Percentiles rank a stretch among this genome's conserved stretches.
Conservation (phyloP, 2,113 vertebrate genomes). For the Crocuta crocuta region DNA sequence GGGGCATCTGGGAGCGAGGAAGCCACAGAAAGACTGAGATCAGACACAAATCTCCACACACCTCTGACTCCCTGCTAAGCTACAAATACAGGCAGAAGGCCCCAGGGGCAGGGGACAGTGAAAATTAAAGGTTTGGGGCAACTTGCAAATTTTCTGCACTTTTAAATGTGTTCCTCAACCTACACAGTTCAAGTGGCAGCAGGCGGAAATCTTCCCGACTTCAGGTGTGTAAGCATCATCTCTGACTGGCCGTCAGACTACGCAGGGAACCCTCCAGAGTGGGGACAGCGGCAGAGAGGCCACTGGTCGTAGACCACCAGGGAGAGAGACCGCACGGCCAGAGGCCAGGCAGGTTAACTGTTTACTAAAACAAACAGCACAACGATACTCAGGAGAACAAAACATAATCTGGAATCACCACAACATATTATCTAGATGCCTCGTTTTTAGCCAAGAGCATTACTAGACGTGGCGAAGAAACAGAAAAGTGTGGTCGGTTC, state of each 20-base stretch:
- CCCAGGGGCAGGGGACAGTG: not conserved
- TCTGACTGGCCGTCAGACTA: not conserved
- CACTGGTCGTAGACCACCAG: rapidly evolving
- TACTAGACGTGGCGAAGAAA: not conserved
- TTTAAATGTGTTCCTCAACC: not conserved
- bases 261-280: not conserved
- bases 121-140: not conserved
- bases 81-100: not conserved
- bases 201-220: not conserved
- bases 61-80: not conserved
- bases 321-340: not conserved
- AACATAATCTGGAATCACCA: not conserved
- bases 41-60: not conserved
- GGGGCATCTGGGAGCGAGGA: too few relatives aligned
- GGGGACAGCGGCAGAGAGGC: not conserved
- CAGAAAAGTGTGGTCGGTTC: not conserved
- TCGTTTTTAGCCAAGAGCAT: not conserved
- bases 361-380: not conserved
- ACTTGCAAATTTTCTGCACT: not conserved
- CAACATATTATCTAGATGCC: not conserved
- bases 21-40: not conserved
- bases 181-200: not conserved
- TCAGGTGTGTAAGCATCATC: not conserved
- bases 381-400: not conserved
- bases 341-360: not conserved